Percentiles rank a stretch among this genome's conserved stretches.
These are phyloP conservation scores for Lithophane semibrunnea DNA, from an alignment of 2,888 invertebrate species.

Conservation along the genomic window DNA sequence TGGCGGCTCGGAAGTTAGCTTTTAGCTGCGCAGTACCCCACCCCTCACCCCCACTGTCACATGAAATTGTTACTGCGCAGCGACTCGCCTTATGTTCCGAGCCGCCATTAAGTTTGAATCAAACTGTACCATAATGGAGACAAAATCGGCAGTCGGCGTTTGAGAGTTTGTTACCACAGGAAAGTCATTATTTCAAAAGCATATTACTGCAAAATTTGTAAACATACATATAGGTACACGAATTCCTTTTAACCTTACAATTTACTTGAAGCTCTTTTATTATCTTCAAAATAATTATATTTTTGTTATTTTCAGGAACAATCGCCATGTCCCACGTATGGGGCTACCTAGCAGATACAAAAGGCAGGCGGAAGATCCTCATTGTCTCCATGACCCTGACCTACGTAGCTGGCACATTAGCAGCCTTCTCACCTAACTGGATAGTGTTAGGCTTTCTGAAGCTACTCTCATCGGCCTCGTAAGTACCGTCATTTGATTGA, in stretches of 20 bases:
- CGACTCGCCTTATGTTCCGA: too few species aligned
- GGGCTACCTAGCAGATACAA: conserved; percentile 87
- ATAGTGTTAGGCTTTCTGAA: conserved; percentile 91
- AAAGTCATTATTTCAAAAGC: background rate
- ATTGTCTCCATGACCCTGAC: conserved; percentile 83
- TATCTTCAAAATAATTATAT: too few species aligned
- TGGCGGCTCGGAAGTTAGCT: too few species aligned
- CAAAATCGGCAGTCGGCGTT: background rate
- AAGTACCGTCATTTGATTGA: conserved; percentile 64
- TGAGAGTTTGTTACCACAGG: background rate
- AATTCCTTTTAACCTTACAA: too few species aligned
- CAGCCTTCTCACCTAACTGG: conserved; percentile 91
- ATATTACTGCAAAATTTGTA: background rate
- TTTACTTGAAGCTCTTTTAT: too few species aligned
- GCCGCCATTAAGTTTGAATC: too few species aligned
- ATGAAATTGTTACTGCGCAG: too few species aligned
- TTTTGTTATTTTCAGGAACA: conserved; percentile 81
- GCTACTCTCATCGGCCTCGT: conserved; percentile 92
- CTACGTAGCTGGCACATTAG: conserved; percentile 87
- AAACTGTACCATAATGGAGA: background rate
- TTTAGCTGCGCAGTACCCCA: too few species aligned
- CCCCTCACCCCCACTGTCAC: too few species aligned
- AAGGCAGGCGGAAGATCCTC: conserved; percentile 79
- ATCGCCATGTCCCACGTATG: conserved; percentile 84
- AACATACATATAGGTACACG: too few species aligned